phyloP scores from a whole-genome alignment of 2,113 vertebrate genomes.

The Corapipo altera region DNA sequence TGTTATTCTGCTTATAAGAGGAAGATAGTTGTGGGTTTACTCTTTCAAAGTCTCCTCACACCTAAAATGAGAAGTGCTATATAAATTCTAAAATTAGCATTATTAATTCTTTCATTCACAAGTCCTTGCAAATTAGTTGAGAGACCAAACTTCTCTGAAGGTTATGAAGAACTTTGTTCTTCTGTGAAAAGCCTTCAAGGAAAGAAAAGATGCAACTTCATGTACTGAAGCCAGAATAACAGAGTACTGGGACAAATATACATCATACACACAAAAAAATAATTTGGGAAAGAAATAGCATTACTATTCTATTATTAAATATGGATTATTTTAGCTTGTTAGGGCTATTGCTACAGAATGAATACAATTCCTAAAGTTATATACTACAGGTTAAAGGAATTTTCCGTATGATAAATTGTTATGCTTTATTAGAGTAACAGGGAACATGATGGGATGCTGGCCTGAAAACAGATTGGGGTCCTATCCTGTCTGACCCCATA shows the following conservation, averaged over 20 bases:
- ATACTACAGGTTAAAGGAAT: background rate
- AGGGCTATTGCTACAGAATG: background rate
- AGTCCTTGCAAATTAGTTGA: background rate
- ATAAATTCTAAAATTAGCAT: background rate
- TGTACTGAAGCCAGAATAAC: background rate
- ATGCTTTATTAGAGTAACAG: background rate
- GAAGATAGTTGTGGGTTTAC: background rate
- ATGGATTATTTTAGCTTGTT: background rate
- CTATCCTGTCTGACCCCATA: background rate
- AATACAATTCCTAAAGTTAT: background rate
- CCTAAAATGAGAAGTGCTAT: background rate
- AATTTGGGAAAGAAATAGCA: background rate
- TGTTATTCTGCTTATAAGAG: background rate
- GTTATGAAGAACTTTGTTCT: background rate
- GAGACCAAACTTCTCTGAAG: background rate
- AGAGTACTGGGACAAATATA: background rate
- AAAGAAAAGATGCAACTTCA: background rate
- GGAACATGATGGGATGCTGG: background rate
- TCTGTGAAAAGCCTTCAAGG: background rate
- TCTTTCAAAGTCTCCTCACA: background rate
- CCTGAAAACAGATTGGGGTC: rapidly evolving
- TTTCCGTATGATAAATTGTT: background rate
- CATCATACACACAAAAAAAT: background rate
- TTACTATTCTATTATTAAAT: background rate
- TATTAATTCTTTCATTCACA: background rate